These are phyloP conservation scores for Daboia siamensis DNA, from an alignment of 2,113 vertebrate genomes.

Conservation along the genomic window DNA sequence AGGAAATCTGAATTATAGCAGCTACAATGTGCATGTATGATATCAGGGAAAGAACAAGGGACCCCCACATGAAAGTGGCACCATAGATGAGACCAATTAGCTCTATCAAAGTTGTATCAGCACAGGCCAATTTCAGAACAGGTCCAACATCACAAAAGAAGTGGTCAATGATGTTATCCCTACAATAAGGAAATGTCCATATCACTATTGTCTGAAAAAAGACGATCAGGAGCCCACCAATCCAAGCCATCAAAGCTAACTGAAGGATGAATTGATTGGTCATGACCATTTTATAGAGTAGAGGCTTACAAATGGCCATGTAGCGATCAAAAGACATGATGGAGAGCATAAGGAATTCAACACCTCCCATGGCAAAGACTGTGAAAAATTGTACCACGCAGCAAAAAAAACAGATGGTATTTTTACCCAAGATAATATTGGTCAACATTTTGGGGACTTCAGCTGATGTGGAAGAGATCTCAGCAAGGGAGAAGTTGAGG, in stretches of 20 bases:
- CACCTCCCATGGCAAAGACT: background rate
- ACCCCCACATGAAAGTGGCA: background rate
- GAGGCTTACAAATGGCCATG: background rate
- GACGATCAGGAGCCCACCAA: constrained; percentile 35
- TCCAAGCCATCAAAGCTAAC: constrained; percentile 37
- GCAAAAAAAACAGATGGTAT: constrained; percentile 9
- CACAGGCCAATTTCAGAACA: background rate
- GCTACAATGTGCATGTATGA: background rate
- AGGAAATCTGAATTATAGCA: background rate
- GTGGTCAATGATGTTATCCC: background rate
- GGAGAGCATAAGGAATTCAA: background rate
- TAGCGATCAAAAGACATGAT: background rate
- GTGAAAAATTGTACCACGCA: constrained; percentile 40
- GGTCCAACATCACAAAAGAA: background rate
- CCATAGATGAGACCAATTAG: background rate
- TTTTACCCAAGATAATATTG: background rate
- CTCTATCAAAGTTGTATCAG: constrained; percentile 1
- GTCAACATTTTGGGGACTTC: constrained; percentile 30
- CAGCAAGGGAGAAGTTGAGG: constrained; percentile 27
- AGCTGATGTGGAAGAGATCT: constrained; percentile 20
- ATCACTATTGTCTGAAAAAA: constrained; percentile 37
- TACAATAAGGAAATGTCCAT: constrained; percentile 48
- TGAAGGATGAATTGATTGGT: constrained; percentile 17
- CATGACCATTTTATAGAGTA: constrained; percentile 44
- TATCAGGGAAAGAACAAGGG: background rate